Evolutionary conservation across 2,888 invertebrate genomes (phyloP).

Genomic region (Mactromeris polynyma): DNA sequence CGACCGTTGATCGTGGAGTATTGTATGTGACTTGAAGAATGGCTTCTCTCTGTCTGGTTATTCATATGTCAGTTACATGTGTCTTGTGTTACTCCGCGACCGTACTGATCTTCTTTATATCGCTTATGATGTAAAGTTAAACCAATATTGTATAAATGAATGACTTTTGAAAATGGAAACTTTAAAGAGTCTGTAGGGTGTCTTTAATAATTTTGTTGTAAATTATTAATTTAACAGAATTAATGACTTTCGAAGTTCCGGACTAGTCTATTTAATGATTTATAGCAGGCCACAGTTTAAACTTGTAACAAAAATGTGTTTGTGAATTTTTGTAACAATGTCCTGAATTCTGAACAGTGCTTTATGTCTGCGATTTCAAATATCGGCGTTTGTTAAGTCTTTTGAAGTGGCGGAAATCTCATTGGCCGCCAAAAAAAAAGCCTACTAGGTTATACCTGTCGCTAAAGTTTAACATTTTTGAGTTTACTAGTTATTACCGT

Average conservation of each 20-base stretch:
- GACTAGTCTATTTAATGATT: neutral
- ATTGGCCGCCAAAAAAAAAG: too few species aligned
- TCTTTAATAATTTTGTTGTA: neutral
- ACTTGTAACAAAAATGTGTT: neutral
- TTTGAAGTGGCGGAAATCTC: too few species aligned
- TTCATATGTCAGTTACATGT: constrained; percentile 49
- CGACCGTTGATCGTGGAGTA: constrained; percentile 24
- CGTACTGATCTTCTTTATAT: neutral
- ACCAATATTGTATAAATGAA: neutral
- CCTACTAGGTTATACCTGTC: too few species aligned
- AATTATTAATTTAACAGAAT: neutral
- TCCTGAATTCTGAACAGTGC: neutral
- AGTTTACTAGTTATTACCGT: too few species aligned
- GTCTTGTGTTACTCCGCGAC: constrained; percentile 26
- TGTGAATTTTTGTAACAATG: neutral
- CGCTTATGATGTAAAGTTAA: neutral
- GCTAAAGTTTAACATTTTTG: too few species aligned
- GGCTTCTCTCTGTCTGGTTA: constrained; percentile 28
- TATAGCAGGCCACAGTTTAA: neutral
- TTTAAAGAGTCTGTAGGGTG: neutral
- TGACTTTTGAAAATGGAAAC: neutral
- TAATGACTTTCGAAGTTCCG: neutral
- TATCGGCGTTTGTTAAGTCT: too few species aligned
- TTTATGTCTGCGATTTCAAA: too few species aligned
- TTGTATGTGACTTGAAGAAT: constrained; percentile 35